A percentile compares a stretch with the other conserved stretches of the same genome.
These are phyloP conservation scores for Lepilemur septentrionalis DNA, from an alignment of 2,797 vertebrate species.

Conservation along the genomic window DNA sequence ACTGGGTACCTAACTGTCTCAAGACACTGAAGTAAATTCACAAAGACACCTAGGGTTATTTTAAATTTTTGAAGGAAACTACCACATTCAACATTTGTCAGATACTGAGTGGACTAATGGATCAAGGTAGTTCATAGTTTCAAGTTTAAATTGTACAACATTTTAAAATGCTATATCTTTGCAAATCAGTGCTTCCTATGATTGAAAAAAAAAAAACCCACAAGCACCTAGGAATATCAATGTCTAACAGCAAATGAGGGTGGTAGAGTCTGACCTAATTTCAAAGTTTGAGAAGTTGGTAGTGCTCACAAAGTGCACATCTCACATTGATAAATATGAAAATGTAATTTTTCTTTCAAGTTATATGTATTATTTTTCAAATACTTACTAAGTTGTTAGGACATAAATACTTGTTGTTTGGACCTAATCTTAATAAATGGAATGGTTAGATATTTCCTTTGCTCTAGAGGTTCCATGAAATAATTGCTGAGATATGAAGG, in stretches of 20 bases:
- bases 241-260: background rate
- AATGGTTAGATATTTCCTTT: background rate
- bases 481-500: background rate
- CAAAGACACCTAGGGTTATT: background rate
- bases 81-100: background rate
- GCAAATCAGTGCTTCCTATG: background rate
- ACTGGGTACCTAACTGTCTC: background rate
- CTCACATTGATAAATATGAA: background rate
- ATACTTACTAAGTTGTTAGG: background rate
- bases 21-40: background rate
- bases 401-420: background rate
- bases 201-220: background rate
- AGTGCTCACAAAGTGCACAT: background rate
- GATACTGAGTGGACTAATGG: background rate
- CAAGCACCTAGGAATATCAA: background rate
- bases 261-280: background rate
- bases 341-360: background rate
- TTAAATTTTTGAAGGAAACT: background rate
- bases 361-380: background rate
- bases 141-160: background rate
- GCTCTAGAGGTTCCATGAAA: background rate
- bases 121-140: background rate
- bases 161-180: background rate
- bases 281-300: background rate
- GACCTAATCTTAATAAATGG: background rate